These are phyloP conservation scores for Pristionchus maxplancki DNA, from an alignment of 2,888 invertebrate species.

Conservation along the genomic window DNA sequence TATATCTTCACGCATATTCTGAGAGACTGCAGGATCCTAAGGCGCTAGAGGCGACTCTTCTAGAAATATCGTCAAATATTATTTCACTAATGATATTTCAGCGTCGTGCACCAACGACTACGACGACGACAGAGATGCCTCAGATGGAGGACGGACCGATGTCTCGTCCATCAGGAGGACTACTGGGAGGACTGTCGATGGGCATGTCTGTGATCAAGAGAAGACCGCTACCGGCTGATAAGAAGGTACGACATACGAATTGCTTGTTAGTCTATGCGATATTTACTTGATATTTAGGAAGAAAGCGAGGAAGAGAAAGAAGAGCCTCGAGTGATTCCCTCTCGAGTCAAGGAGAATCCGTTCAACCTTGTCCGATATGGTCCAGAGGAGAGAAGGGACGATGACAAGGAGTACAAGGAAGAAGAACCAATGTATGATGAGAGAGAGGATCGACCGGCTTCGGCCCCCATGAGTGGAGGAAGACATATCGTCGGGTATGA, in stretches of 20 bases:
- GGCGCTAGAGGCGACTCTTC: no score
- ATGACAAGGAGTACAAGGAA: neutral
- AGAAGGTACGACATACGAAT: neutral
- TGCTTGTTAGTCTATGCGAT: no score
- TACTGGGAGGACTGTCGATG: slow-evolving; percentile 17
- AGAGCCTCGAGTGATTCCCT: neutral
- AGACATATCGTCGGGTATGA: neutral
- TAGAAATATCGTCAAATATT: no score
- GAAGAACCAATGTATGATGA: neutral
- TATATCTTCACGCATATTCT: neutral
- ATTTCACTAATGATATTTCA: neutral
- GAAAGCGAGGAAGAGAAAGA: neutral
- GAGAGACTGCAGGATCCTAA: neutral
- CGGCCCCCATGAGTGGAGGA: slow-evolving; percentile 23
- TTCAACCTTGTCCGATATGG: slow-evolving; percentile 41
- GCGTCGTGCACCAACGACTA: neutral
- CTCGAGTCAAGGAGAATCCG: slow-evolving; percentile 45
- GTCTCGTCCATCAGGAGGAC: neutral
- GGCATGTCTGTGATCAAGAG: slow-evolving; percentile 33
- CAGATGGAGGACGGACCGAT: neutral
- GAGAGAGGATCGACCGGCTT: neutral
- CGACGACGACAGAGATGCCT: neutral
- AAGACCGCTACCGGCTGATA: slow-evolving; percentile 21
- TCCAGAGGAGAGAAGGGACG: neutral
- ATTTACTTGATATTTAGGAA: neutral